phyloP scores from a whole-genome alignment of 2,113 vertebrate genomes.

The Tichodroma muraria region DNA sequence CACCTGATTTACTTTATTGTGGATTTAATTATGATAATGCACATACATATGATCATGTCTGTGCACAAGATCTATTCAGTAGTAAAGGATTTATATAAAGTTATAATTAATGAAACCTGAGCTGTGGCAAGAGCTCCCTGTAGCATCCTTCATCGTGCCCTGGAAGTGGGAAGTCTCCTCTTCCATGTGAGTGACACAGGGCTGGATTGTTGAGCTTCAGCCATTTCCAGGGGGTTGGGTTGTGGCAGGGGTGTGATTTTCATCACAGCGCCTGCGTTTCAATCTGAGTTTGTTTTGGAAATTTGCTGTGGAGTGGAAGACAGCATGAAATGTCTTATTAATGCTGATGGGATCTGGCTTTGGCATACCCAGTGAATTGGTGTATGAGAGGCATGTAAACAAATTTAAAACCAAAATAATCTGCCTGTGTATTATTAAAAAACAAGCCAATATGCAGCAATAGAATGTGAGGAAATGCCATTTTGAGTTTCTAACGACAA shows the following conservation, averaged over 20 bases:
- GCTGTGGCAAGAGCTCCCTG: not conserved
- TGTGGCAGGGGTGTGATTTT: not conserved
- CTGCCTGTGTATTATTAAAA: not conserved
- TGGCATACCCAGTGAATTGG: not conserved
- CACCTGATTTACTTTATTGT: not conserved
- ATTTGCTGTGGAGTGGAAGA: not conserved
- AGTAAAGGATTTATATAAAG: not conserved
- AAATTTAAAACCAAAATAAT: not conserved
- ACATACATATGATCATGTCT: not conserved
- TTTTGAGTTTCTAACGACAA: not conserved
- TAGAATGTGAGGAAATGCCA: not conserved
- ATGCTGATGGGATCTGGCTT: not conserved
- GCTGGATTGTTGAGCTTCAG: not conserved
- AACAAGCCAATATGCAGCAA: not conserved
- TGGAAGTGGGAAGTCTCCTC: not conserved
- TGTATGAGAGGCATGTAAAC: not conserved
- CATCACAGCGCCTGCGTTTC: accelerated
- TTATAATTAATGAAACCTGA: not conserved
- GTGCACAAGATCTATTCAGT: not conserved
- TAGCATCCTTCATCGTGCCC: not conserved
- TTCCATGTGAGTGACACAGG: accelerated
- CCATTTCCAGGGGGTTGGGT: not conserved
- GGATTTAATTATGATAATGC: not conserved
- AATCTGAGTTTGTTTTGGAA: not conserved
- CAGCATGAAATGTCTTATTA: not conserved